Evolutionary conservation across 2,888 invertebrate species (phyloP), one percentile per base, ranked within the genome.

Genomic region (Calliscelio sp.): DNA sequence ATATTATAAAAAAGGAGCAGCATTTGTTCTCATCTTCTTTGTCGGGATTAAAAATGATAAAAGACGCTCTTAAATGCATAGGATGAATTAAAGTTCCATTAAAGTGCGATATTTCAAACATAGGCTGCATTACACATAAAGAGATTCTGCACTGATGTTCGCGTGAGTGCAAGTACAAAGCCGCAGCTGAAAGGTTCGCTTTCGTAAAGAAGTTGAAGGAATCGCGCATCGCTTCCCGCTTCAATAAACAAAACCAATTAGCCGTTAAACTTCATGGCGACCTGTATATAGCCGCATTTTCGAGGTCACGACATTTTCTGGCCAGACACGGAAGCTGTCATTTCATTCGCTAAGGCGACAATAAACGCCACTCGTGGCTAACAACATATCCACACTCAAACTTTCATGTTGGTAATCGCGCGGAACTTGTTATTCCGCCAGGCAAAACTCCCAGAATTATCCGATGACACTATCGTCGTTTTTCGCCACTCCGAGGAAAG

Each of bases 51-150:
- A 59, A 74, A 63, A 74, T 73, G 61, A 61, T 73, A 73, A 61
- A 61, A 35, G 63, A 63, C 38, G 53, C 59, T 68, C 16, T 68
- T 77, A 32, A 68, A 53, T 68, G 55, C 59, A 68, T 22, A 28
- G 68, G 55, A 68, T 46, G 41, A 46, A 70, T 78, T 59, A 70
- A 78, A 61, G 49, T 70, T 78, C 61, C 51, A 78, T 78, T 78
- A 78, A 61, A 70, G 68, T 35, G 61, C 68, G 68, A 78, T 70
- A 70, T 78, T 61, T 70, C 57, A 79, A 63, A 63, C 51, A 28
- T 35, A 51, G 22, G n/a, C 22, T 10, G 49, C 32, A 46, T 49
- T 53, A 38, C 24, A 22, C 59, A 51, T 35, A 32, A 46, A 46
- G 22, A 11, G 55, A n/a, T n/a, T n/a, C n/a, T 41, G 35, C 59